Base-by-base conservation (phyloP, 1,140 invertebrate genomes). In the Paracyclopina nana region DNA sequence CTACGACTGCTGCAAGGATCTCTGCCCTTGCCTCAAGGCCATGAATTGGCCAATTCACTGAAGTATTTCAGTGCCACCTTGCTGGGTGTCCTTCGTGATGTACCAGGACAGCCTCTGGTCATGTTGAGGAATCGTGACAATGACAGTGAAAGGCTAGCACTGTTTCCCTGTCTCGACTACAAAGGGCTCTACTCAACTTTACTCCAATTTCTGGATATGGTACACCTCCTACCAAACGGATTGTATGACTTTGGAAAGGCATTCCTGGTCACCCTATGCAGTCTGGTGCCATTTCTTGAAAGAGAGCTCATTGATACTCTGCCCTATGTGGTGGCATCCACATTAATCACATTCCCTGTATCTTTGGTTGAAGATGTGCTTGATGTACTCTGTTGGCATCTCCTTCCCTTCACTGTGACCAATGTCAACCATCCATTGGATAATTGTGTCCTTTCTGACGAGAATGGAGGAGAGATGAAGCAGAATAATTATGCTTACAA, bases 51-150 rank as follows among this genome's bases (percentile, higher is more conserved):
- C 46, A 94, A 90, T 29, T 28, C 88, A 50, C 74, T 98, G 58
- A 94, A 95, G 66, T 95, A 91, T 66, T 97, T 98, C 68, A 91
- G 88, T 24, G 87, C 94, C 70, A 94, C 87, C 44, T 70, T 98
- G 50, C 70, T 97, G 57, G 83, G 83, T 66, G 78, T 95, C 30
- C 68, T 96, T 51, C 92, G 91, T 71, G 90, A 95, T 76, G 86
- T 94, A 24, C 80, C 84, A 20, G 80, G 78, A 58, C 83, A 82
- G 25, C 85, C 90, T 12, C 66, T 88, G 52, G 82, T 88, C 60
- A 79, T 91, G 75, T 75, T 95, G 50, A 79, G 80, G 59, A 77
- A 77, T 58, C 77, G 81, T 8, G 76, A 81, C 60, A 78, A 81
- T 62, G 88, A 95, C 68, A 69, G 74, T 42, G 44, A 50, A 24